Conservation (phyloP, 2,797 vertebrate species). For the Ctenopoma kingsleyae region DNA sequence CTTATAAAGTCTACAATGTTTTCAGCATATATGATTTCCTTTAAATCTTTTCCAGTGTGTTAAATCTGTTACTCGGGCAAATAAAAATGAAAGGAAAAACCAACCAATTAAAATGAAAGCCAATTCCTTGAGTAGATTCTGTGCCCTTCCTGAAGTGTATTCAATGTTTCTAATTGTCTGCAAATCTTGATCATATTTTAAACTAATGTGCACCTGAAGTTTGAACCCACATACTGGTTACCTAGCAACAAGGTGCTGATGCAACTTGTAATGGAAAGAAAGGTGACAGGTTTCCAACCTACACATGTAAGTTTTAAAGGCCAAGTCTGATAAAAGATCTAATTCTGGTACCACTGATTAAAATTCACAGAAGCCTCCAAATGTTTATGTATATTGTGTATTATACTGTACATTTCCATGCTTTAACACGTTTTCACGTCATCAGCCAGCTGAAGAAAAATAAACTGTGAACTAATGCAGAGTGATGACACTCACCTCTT, state of each 20-base stretch:
- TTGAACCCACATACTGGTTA: constrained; percentile 34
- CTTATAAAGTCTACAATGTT: background rate
- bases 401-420: background rate
- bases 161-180: background rate
- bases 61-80: no score
- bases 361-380: background rate
- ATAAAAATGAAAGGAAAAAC: background rate
- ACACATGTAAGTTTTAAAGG: background rate
- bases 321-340: background rate
- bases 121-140: background rate
- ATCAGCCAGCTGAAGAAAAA: no score
- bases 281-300: background rate
- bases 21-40: background rate
- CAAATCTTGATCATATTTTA: background rate
- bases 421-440: background rate
- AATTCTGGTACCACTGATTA: background rate
- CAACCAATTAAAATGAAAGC: background rate
- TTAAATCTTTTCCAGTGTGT: background rate
- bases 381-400: background rate
- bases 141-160: background rate
- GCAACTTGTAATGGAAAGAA: constrained; percentile 1
- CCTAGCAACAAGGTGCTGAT: constrained; percentile 48
- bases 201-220: background rate
- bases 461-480: no score
- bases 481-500: constrained; percentile 86